Conservation (phyloP, 2,888 invertebrate genomes). For the Pegoplata infirma region DNA sequence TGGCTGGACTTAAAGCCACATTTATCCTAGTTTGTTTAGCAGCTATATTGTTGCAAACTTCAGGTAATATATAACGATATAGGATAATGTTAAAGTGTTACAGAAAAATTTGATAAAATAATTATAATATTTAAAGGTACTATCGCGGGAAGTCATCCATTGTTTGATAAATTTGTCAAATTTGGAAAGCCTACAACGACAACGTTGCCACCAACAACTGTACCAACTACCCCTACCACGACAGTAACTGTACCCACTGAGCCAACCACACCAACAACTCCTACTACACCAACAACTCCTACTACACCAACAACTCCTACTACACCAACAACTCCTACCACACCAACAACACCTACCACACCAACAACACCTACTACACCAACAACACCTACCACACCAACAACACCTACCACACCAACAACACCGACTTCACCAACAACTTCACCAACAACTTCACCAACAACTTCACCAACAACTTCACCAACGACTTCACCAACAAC, state of each 20-base stretch:
- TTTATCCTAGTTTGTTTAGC: conserved; percentile 14
- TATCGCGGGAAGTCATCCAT: neutral
- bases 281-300: neutral
- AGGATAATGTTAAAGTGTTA: neutral
- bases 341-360: neutral
- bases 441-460: neutral
- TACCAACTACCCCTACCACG: neutral
- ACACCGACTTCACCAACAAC: conserved; percentile 1
- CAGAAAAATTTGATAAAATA: neutral
- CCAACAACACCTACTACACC: conserved; percentile 8
- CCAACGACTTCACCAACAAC: neutral
- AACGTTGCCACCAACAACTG: neutral
- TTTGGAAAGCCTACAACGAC: conserved; percentile 13
- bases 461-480: neutral
- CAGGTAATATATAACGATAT: conserved; percentile 21
- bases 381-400: conserved; percentile 9
- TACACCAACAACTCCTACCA: neutral
- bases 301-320: neutral
- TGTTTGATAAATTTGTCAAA: conserved; percentile 33
- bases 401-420: neutral
- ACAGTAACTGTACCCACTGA: neutral
- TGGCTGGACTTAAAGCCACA: conserved; percentile 6
- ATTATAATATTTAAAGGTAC: conserved; percentile 4
- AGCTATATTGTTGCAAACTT: conserved; percentile 13
- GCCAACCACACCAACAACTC: conserved; percentile 11